Evolutionary conservation across 2,888 invertebrate genomes (phyloP).

Genomic region (Hyposoter didymator): DNA sequence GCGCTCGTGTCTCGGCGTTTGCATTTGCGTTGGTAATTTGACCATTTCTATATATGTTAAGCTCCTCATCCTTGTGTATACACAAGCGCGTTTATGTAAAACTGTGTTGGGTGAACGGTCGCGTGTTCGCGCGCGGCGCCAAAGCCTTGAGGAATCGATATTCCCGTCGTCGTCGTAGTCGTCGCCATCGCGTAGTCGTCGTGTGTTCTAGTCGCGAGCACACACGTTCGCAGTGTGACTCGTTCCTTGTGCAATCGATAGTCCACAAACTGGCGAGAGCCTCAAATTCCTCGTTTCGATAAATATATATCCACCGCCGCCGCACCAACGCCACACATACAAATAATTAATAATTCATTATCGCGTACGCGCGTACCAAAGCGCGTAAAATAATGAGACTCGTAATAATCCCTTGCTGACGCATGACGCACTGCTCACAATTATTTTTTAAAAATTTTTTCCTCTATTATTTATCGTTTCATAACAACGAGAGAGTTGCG

Average conservation of each 20-base stretch:
- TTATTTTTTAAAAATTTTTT: no score
- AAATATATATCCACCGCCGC: background rate
- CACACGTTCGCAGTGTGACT: slow-evolving; percentile 58
- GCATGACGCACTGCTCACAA: background rate
- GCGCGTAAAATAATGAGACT: slow-evolving; percentile 3
- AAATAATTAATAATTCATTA: background rate
- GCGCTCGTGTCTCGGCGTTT: background rate
- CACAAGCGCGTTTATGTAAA: no score
- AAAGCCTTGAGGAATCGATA: slow-evolving; percentile 66
- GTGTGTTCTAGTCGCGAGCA: slow-evolving; percentile 52
- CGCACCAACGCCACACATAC: no score
- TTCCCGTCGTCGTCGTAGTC: slow-evolving; percentile 61
- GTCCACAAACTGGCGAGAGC: slow-evolving; percentile 30
- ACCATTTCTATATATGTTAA: background rate
- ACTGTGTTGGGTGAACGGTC: slow-evolving; percentile 39
- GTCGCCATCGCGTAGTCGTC: slow-evolving; percentile 53
- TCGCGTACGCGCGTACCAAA: background rate
- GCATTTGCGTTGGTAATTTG: background rate
- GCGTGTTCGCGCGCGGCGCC: slow-evolving; percentile 65
- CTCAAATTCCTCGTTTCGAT: slow-evolving; percentile 36
- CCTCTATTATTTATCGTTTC: slow-evolving; percentile 24
- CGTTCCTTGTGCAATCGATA: slow-evolving; percentile 64
- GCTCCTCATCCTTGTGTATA: background rate
- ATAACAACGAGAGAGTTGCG: slow-evolving; percentile 22
- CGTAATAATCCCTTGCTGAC: slow-evolving; percentile 32